Evolutionary conservation across 1,140 invertebrate species (phyloP).

Genomic region (Megalopta genalis): DNA sequence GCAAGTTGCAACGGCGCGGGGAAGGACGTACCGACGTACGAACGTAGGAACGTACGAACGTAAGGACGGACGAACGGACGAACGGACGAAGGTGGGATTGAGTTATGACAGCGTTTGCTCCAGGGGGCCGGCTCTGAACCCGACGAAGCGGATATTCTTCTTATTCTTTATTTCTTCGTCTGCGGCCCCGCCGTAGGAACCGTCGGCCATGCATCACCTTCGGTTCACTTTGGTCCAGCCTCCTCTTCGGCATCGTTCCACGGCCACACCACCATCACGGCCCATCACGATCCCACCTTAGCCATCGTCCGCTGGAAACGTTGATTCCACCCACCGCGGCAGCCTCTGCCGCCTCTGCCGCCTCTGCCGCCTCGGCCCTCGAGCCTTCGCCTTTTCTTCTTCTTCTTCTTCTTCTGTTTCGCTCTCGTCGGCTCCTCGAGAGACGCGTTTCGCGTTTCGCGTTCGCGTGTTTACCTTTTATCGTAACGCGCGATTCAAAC

Average conservation of each 20-base stretch:
- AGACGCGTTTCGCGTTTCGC: neutral
- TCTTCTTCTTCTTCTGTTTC: too few relatives aligned
- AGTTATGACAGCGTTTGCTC: constrained; percentile 81
- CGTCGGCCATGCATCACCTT: constrained; percentile 80
- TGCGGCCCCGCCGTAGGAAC: constrained; percentile 71
- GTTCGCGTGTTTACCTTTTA: neutral
- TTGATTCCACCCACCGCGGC: constrained; percentile 71
- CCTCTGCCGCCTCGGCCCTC: neutral
- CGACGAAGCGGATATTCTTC: constrained; percentile 76
- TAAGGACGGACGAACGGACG: constrained; percentile 59
- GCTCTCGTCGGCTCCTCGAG: too few relatives aligned
- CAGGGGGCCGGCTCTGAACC: constrained; percentile 75
- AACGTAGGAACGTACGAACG: constrained; percentile 56
- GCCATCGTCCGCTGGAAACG: constrained; percentile 64
- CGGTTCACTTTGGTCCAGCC: constrained; percentile 76
- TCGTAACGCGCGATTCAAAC: neutral
- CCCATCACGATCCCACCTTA: constrained; percentile 74
- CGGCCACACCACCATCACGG: constrained; percentile 72
- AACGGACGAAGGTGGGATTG: constrained; percentile 79
- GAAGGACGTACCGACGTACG: constrained; percentile 54
- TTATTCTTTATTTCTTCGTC: constrained; percentile 77
- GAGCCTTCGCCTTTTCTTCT: neutral
- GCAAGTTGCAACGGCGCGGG: constrained; percentile 65
- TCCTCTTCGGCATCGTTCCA: constrained; percentile 70
- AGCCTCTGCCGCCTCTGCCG: neutral